A percentile compares a stretch with the other conserved stretches of the same genome.
These are phyloP conservation scores for Phthorimaea operculella DNA, from an alignment of 1,140 invertebrate genomes.

Conservation along the genomic window DNA sequence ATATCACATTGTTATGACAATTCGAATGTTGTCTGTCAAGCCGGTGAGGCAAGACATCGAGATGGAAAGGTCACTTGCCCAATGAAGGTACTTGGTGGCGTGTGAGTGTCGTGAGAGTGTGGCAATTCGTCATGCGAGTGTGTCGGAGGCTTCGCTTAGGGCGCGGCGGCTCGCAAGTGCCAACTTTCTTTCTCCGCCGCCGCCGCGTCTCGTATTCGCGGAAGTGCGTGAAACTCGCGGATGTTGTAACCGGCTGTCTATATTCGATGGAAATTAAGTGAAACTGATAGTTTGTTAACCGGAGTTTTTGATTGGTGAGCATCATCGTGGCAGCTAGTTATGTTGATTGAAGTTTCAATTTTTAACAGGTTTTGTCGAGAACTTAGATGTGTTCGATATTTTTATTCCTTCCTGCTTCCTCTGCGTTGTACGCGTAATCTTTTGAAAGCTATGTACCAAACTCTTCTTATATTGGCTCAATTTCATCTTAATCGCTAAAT, in stretches of 20 bases:
- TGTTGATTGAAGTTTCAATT: background rate
- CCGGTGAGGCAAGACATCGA: conserved; percentile 7
- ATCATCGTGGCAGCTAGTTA: background rate
- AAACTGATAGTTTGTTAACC: background rate
- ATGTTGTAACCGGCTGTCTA: conserved; percentile 2
- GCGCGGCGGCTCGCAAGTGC: conserved; percentile 19
- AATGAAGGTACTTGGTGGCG: conserved; percentile 14
- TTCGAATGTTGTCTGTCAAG: conserved; percentile 9
- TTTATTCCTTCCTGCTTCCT: too few species aligned
- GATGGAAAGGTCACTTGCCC: conserved; percentile 25
- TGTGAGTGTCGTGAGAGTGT: conserved; percentile 8
- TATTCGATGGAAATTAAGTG: background rate
- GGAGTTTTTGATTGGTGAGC: background rate
- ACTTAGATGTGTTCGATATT: too few species aligned
- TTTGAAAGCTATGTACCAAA: too few species aligned
- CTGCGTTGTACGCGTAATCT: too few species aligned
- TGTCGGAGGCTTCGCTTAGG: conserved; percentile 17
- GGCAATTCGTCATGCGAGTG: conserved; percentile 23
- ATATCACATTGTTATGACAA: conserved; percentile 1
- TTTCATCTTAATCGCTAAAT: too few species aligned
- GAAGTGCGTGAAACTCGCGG: conserved; percentile 25
- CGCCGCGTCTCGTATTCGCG: conserved; percentile 20
- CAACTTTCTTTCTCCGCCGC: conserved; percentile 26
- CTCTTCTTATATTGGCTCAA: too few species aligned
- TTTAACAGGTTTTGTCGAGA: background rate